Evolutionary conservation across 2,888 invertebrate genomes (phyloP).

Genomic region (Drepanosiphum platanoidis): DNA sequence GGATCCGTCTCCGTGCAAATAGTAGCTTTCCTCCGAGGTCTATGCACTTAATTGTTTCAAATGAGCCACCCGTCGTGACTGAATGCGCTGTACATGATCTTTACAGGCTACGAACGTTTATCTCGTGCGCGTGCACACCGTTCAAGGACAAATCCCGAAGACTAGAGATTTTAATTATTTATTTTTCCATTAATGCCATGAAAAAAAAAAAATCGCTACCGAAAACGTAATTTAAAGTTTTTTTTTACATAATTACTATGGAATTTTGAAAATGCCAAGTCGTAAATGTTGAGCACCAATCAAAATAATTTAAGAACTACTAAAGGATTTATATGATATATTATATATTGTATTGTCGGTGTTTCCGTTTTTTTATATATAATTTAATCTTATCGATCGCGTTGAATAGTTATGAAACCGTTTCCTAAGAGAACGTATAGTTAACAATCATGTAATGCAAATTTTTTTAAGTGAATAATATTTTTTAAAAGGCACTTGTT

Average conservation of each 20-base stretch:
- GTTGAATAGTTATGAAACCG: too few relatives aligned
- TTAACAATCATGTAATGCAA: too few relatives aligned
- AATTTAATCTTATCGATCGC: too few relatives aligned
- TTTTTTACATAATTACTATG: neutral
- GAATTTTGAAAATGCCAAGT: neutral
- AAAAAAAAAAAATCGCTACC: neutral
- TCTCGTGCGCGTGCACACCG: neutral
- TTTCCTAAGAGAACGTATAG: too few relatives aligned
- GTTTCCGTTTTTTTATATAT: neutral
- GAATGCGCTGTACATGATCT: neutral
- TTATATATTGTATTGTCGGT: neutral
- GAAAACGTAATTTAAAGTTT: neutral
- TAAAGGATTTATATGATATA: neutral
- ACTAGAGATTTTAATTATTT: neutral
- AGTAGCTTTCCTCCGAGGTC: conserved; percentile 3
- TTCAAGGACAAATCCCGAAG: neutral
- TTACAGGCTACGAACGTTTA: neutral
- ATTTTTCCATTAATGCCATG: too few relatives aligned
- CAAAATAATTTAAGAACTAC: neutral
- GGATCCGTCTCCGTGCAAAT: neutral
- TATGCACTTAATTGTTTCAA: neutral
- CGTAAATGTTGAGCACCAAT: neutral
- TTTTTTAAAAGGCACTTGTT: too few relatives aligned
- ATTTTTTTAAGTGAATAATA: too few relatives aligned
- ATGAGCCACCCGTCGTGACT: neutral